A percentile compares a stretch with the other conserved stretches of the same genome.
These are phyloP conservation scores for Ormyrus rosae DNA, from an alignment of 2,888 invertebrate species.

Conservation along the genomic window DNA sequence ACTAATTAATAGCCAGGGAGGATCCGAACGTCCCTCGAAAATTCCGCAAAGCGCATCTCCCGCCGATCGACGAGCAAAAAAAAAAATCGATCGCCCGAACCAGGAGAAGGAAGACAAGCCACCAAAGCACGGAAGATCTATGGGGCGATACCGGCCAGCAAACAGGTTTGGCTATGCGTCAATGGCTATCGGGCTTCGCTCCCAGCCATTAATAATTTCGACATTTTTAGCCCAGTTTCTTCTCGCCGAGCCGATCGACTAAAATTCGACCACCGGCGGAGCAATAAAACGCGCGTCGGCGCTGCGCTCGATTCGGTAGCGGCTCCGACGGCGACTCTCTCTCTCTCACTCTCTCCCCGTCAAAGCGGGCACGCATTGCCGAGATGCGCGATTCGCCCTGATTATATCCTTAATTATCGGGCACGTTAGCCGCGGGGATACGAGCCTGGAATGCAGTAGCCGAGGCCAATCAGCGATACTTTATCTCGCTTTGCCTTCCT, in stretches of 20 bases:
- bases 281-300: neutral
- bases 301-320: neutral
- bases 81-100: neutral
- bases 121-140: neutral
- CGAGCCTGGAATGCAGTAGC: too few relatives aligned
- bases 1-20: neutral
- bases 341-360: neutral
- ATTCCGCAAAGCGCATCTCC: neutral
- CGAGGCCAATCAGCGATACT: neutral
- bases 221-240: conserved; percentile 25
- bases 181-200: neutral
- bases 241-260: neutral
- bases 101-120: too few relatives aligned
- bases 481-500: neutral
- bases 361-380: neutral
- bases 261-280: conserved; percentile 11
- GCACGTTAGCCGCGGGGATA: neutral
- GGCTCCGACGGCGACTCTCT: neutral
- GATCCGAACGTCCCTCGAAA: neutral
- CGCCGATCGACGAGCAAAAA: neutral
- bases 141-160: conserved; percentile 2
- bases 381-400: conserved; percentile 25
- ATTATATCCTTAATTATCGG: conserved; percentile 39
- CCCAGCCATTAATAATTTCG: conserved; percentile 36
- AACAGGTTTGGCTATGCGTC: conserved; percentile 34